A percentile compares a stretch with the other conserved stretches of the same genome.
phyloP scores from a whole-genome alignment of 1,140 invertebrate species.

The Drosophila littoralis region DNA sequence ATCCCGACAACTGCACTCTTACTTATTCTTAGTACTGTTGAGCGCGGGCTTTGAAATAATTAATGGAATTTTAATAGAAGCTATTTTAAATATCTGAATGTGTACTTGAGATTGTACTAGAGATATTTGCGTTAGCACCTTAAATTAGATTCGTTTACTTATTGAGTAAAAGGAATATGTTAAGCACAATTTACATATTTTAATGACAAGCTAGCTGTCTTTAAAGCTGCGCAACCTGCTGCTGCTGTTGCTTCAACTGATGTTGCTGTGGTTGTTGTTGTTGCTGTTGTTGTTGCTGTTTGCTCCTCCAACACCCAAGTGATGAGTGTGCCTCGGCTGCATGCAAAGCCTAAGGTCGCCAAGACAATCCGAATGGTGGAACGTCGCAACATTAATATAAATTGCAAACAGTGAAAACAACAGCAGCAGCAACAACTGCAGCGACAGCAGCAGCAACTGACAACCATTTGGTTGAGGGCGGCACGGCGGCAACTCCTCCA shows the following conservation, averaged over 20 bases:
- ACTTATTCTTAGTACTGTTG: no score
- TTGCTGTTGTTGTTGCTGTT: background rate
- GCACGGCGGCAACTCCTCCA: constrained; percentile 34
- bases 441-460: constrained; percentile 17
- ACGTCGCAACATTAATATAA: constrained; percentile 51
- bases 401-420: constrained; percentile 47
- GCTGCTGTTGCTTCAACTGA: background rate
- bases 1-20: no score
- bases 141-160: no score
- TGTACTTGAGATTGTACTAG: no score
- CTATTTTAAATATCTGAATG: no score
- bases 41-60: no score
- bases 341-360: constrained; percentile 30
- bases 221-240: background rate
- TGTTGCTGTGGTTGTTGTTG: constrained; percentile 4
- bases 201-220: constrained; percentile 9
- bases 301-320: constrained; percentile 11
- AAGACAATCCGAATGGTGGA: constrained; percentile 43
- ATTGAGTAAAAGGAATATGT: background rate
- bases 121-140: no score
- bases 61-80: no score
- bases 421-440: constrained; percentile 23
- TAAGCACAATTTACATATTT: constrained; percentile 6
- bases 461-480: constrained; percentile 34
- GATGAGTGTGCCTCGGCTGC: constrained; percentile 41